phyloP scores from a whole-genome alignment of 2,113 vertebrate genomes.

The Notothenia rossii region DNA sequence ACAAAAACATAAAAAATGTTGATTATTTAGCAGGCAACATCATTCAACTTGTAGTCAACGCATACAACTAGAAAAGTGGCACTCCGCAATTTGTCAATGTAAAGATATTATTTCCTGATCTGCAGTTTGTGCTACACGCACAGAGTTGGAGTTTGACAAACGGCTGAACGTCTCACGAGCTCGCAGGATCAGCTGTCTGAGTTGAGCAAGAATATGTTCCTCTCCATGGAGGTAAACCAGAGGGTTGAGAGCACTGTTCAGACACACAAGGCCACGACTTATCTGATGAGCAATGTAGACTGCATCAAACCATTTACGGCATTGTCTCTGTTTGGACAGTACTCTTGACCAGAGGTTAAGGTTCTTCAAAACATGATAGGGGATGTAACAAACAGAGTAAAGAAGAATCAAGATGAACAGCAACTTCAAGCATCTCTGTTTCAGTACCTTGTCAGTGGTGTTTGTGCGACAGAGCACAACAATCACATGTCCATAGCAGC shows the following conservation, averaged over 20 bases:
- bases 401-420: constrained; percentile 83
- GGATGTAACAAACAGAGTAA: constrained; percentile 87
- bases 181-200: constrained; percentile 29
- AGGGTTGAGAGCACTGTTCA: constrained; percentile 88
- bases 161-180: background rate
- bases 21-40: background rate
- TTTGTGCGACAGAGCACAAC: constrained; percentile 72
- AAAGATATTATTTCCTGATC: background rate
- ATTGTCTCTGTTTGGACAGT: constrained; percentile 48
- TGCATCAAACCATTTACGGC: constrained; percentile 52
- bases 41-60: too few relatives aligned
- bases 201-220: constrained; percentile 49
- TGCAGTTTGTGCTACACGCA: rapidly evolving
- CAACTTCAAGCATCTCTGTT: constrained; percentile 79
- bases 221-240: constrained; percentile 83
- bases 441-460: constrained; percentile 70
- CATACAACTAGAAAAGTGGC: too few relatives aligned
- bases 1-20: background rate
- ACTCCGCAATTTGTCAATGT: too few relatives aligned
- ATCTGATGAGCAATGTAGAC: constrained; percentile 85
- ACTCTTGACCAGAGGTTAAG: constrained; percentile 82
- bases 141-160: rapidly evolving
- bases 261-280: constrained; percentile 83
- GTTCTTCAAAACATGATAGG: constrained; percentile 85
- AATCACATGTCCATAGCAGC: constrained; percentile 85